Evolutionary conservation across 2,888 invertebrate species (phyloP).

Genomic region (Pogonocherus hispidulus): DNA sequence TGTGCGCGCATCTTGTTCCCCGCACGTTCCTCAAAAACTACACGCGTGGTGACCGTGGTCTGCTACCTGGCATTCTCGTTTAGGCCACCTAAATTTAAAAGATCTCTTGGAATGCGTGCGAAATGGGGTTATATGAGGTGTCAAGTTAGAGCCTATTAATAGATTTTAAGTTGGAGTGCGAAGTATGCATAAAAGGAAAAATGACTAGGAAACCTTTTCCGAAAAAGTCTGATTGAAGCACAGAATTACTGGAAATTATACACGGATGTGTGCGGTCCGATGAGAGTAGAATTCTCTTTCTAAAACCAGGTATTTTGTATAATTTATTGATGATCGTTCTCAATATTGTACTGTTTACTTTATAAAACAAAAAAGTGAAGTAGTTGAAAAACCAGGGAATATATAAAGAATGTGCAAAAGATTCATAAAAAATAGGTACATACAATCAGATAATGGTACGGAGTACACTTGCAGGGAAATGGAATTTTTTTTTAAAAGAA

Average conservation of each 20-base stretch:
- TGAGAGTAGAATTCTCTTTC: slow-evolving; percentile 35
- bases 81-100: no score
- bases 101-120: background rate
- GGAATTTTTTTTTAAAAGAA: slow-evolving; percentile 35
- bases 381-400: slow-evolving; percentile 43
- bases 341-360: slow-evolving; percentile 47
- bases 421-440: slow-evolving; percentile 39
- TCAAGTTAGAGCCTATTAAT: background rate
- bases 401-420: slow-evolving; percentile 46
- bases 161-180: background rate
- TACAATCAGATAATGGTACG: no score
- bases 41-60: slow-evolving; percentile 28
- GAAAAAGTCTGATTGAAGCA: slow-evolving; percentile 5
- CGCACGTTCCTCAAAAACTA: no score
- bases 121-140: background rate
- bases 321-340: slow-evolving; percentile 53
- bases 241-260: slow-evolving; percentile 6
- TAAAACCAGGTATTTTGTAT: slow-evolving; percentile 45
- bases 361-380: slow-evolving; percentile 53
- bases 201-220: slow-evolving; percentile 13
- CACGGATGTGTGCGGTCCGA: slow-evolving; percentile 35
- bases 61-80: slow-evolving; percentile 19
- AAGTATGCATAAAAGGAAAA: slow-evolving; percentile 17
- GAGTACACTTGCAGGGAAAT: slow-evolving; percentile 36
- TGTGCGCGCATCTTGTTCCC: no score